Evolutionary conservation across 2,888 invertebrate species (phyloP).

Genomic region (Cerceris rybyensis): DNA sequence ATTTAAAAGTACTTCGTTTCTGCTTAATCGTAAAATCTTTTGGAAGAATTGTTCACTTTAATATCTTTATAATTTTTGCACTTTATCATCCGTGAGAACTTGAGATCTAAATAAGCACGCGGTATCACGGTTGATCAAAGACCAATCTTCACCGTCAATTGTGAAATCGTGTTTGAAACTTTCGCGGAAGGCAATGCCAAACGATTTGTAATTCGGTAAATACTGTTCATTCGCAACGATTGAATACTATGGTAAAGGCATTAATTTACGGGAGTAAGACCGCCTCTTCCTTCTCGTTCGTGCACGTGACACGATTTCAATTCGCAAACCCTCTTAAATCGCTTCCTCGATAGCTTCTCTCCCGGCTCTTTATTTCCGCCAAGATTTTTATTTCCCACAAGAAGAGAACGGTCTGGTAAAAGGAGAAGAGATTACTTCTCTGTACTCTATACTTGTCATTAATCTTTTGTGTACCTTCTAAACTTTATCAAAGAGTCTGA

Average conservation of each 20-base stretch:
- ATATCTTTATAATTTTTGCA: not conserved
- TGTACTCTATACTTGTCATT: too few relatives aligned
- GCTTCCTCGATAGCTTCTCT: slow-evolving; percentile 22
- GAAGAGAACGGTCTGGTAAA: too few relatives aligned
- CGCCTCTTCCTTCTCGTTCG: slow-evolving; percentile 22
- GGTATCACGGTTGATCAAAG: slow-evolving; percentile 23
- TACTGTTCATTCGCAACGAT: slow-evolving; percentile 15
- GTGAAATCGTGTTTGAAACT: slow-evolving; percentile 9
- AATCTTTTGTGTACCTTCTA: too few relatives aligned
- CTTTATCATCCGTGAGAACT: not conserved
- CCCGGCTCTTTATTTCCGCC: not conserved
- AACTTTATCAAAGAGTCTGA: too few relatives aligned
- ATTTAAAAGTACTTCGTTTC: too few relatives aligned
- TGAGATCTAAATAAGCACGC: not conserved
- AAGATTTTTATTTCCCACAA: not conserved
- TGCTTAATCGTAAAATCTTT: not conserved
- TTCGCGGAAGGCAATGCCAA: slow-evolving; percentile 31
- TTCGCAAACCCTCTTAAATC: slow-evolving; percentile 2
- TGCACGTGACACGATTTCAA: slow-evolving; percentile 1
- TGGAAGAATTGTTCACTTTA: not conserved
- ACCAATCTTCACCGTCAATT: not conserved
- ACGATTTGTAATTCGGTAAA: slow-evolving; percentile 33
- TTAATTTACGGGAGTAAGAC: slow-evolving; percentile 15
- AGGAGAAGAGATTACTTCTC: not conserved
- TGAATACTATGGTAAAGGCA: slow-evolving; percentile 6